phyloP scores from a whole-genome alignment of 2,888 invertebrate species.

The Leucoma salicis region DNA sequence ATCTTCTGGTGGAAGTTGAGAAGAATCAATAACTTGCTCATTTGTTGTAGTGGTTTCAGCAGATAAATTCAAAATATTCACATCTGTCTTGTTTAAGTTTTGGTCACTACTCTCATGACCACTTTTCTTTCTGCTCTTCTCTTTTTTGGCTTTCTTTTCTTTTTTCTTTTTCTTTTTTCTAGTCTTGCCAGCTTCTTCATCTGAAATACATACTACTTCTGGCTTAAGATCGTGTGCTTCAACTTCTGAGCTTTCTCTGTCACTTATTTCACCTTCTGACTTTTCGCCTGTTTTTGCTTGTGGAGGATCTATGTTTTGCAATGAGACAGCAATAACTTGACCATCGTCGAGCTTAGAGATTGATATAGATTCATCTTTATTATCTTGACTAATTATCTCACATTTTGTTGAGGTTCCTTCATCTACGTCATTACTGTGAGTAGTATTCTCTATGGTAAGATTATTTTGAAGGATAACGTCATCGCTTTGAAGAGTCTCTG shows the following conservation, averaged over 20 bases:
- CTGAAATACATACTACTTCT: constrained; percentile 80
- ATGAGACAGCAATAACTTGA: not conserved
- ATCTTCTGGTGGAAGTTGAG: not conserved
- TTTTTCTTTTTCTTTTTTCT: constrained; percentile 64
- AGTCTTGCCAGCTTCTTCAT: constrained; percentile 51
- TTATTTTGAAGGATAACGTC: not conserved
- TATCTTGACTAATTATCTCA: not conserved
- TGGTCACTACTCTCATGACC: constrained; percentile 58
- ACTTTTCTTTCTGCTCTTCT: constrained; percentile 50
- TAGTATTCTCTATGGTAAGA: not conserved
- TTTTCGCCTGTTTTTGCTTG: constrained; percentile 16
- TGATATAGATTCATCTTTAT: not conserved
- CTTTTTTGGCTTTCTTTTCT: constrained; percentile 63
- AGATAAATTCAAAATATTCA: not conserved
- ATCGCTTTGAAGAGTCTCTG: not conserved
- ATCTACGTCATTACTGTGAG: not conserved
- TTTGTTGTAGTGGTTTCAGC: not conserved
- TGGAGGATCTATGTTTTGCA: not conserved
- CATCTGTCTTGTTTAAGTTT: constrained; percentile 29
- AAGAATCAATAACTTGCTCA: constrained; percentile 3
- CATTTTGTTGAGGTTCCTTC: not conserved
- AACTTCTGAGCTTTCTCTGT: constrained; percentile 59
- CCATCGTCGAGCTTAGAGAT: not conserved
- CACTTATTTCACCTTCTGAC: constrained; percentile 64
- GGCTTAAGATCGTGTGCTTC: constrained; percentile 57